A percentile compares a stretch with the other conserved stretches of the same genome.
Evolutionary conservation across 2,888 invertebrate species (phyloP).

Genomic region (Dryomyza anilis): DNA sequence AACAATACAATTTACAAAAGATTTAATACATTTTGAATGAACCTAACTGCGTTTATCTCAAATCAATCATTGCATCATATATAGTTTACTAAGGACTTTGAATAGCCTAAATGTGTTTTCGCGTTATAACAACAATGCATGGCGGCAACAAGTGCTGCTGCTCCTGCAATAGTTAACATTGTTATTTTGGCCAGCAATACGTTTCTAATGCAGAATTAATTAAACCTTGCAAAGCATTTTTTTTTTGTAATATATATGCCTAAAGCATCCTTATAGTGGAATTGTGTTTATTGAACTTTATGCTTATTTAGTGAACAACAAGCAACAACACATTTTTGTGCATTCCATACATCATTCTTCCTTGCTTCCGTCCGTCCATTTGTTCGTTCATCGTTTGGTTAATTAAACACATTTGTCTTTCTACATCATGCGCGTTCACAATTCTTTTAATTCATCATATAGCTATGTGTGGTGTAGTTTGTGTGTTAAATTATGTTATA

Average conservation of each 20-base stretch:
- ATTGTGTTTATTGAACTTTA: too few species aligned
- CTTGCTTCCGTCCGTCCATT: too few species aligned
- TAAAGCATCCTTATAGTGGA: too few species aligned
- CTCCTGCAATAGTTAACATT: background rate
- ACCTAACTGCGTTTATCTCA: background rate
- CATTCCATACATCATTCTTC: too few species aligned
- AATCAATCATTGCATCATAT: background rate
- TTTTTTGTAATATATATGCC: background rate
- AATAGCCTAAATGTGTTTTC: background rate
- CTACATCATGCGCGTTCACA: too few species aligned
- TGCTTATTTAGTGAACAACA: too few species aligned
- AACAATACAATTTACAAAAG: background rate
- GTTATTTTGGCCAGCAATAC: background rate
- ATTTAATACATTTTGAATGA: background rate
- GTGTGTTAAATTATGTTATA: slow-evolving; percentile 15
- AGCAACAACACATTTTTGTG: background rate
- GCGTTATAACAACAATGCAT: background rate
- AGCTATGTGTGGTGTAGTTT: too few species aligned
- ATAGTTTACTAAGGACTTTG: background rate
- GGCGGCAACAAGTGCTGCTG: background rate
- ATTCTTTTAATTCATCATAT: too few species aligned
- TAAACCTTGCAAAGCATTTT: background rate
- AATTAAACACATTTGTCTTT: too few species aligned
- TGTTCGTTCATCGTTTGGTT: too few species aligned
- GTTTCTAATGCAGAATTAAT: background rate